phyloP scores from a whole-genome alignment of 2,113 vertebrate genomes.

The Pseudorhombus dupliciocellatus region DNA sequence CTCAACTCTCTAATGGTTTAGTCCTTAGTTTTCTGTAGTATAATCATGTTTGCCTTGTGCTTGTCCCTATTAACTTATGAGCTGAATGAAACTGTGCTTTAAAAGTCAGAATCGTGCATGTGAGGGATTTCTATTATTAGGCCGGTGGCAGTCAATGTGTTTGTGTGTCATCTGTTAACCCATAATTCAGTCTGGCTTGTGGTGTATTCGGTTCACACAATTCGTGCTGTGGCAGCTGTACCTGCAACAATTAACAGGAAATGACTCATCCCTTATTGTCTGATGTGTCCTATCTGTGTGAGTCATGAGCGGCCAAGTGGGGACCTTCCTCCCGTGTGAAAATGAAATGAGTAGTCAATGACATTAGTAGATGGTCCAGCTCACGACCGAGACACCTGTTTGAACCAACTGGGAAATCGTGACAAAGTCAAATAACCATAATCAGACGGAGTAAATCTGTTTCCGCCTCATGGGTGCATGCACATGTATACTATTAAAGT shows the following conservation, averaged over 20 bases:
- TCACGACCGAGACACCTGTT: not conserved
- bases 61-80: slow-evolving; percentile 2
- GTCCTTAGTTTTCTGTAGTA: not conserved
- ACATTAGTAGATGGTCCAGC: slow-evolving; percentile 4
- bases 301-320: slow-evolving; percentile 54
- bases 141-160: not conserved
- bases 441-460: not conserved
- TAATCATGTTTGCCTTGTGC: not conserved
- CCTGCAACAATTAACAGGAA: slow-evolving; percentile 45
- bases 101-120: slow-evolving; percentile 33
- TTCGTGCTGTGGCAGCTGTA: slow-evolving; percentile 33
- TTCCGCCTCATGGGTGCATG: not conserved
- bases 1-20: not conserved
- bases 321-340: slow-evolving; percentile 17
- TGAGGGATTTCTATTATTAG: slow-evolving; percentile 1
- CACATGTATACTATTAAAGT: not conserved
- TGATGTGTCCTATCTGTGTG: slow-evolving; percentile 27
- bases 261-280: slow-evolving; percentile 67
- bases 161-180: not conserved
- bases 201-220: slow-evolving; percentile 16
- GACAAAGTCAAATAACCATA: not conserved
- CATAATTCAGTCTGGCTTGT: slow-evolving; percentile 6
- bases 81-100: slow-evolving; percentile 6
- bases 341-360: slow-evolving; percentile 32
- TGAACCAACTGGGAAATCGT: not conserved